Base-by-base conservation (phyloP, 2,113 vertebrate species). In the Anhinga anhinga region DNA sequence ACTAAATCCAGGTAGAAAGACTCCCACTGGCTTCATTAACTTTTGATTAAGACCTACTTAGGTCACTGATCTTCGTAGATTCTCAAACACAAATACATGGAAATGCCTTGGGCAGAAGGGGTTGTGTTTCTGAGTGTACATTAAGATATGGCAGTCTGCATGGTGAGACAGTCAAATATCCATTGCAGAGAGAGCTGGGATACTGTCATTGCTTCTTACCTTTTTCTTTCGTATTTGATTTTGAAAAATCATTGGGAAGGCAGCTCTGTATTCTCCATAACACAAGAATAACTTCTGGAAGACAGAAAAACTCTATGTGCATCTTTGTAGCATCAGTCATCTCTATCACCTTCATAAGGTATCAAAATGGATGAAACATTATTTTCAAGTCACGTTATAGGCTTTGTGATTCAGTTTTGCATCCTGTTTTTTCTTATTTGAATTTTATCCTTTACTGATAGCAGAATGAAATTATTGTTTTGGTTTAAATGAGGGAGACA, bases 111-210 rank as follows among this genome's bases (percentile, higher is more conserved):
- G 8, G 11, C 12, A 21, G 12, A 5, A 2, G 10, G 10, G 10
- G 6, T 26, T 61, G 32, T 15, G 23, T 55, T 91, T 44, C 32
- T 67, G 40, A 71, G 13, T 1, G 1, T 10, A 11, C 1, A 0
- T 69, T 59, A 81, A 55, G 40, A n/a, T 22, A 63, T 4, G 21
- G 17, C 27, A 77, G 12, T 52, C 29, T 38, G 34, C n/a, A 27
- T 3, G 9, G 29, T 70, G 5, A 90, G 36, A 16, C 42, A n/a
- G 19, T 76, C 26, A 92, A 49, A 26, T 1, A 1, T 40, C 55
- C 11, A 14, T 32, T 79, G 45, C 61, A 83, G 27, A 61, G 36
- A 15, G 22, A 74, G 23, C 9, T 52, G 42, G 63, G 34, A 81
- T 45, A 66, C 30, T 47, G 15, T 32, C 15, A 32, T 29, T 56